Base-by-base conservation (phyloP, 2,888 invertebrate genomes). In the Leptopilina drosophilae region DNA sequence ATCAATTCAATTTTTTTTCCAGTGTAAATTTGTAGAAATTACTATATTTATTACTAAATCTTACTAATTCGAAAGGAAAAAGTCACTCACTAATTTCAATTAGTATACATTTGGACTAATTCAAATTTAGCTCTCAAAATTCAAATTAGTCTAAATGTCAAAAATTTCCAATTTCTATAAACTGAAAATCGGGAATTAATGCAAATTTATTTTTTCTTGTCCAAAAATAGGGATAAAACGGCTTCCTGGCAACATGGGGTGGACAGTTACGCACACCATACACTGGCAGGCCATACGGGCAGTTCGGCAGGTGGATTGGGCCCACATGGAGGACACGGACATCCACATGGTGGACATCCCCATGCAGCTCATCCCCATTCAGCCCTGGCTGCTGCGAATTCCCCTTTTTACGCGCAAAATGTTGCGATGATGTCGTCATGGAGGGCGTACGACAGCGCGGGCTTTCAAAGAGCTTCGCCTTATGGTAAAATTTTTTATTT, bases 381-480 rank as follows among this genome's bases (percentile, higher is more conserved):
- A 80, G 90, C 92, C 15, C 88, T 93, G 33, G 92, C 92, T 40
- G 91, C 92, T 8, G 92, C 94, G 91, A 92, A 93, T 2, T 93
- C 93, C 77, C 96, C 95, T 83, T 96, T 97, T 87, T 97, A 97
- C 92, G 94, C 95, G 15, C 96, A 96, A 92, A 96, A 96, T 92
- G 95, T 96, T 91, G 95, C 96, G 88, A 95, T 95, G 94, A 95
- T 95, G 95, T 94, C 94, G 46, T 95, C 95, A 73, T 96, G 97
- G 95, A 94, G 96, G 85, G 93, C 94, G 15, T 97, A 97, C 93
- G 97, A 97, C 89, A 93, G 94, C 20, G 88, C 92, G 1, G 95
- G 95, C n/a, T 95, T 96, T 90, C 97, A 97, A 90, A 94, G 97
- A 77, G 95, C 96, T 26, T 96, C 96, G 1, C 96, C 96, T 0